Percentiles rank a stretch among this genome's conserved stretches.
Evolutionary conservation across 2,113 vertebrate species (phyloP).

Genomic region (Calyptommatus sinebrachiatus): DNA sequence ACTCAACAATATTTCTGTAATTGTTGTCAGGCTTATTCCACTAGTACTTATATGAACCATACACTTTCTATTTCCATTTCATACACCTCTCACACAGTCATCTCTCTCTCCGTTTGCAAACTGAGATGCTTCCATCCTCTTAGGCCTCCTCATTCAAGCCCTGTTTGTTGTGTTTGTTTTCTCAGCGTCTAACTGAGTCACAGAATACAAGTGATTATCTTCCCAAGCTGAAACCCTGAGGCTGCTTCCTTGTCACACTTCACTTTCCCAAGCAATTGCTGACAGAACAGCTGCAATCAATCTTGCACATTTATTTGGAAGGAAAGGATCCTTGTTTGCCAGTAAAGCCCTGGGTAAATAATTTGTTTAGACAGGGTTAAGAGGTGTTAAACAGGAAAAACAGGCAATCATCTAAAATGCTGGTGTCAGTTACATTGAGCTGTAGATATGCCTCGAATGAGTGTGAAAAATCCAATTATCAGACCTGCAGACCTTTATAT

Average conservation of each 20-base stretch:
- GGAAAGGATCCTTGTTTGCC: slow-evolving; percentile 49
- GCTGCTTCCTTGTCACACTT: slow-evolving; percentile 23
- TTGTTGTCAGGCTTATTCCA: too few species aligned
- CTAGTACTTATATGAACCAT: too few species aligned
- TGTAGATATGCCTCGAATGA: accelerated
- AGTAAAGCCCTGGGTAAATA: slow-evolving; percentile 52
- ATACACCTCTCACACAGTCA: too few species aligned
- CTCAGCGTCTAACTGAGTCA: not conserved
- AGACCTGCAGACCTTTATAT: not conserved
- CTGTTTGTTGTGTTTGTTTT: not conserved
- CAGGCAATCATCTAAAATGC: slow-evolving; percentile 17
- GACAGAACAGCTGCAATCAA: slow-evolving; percentile 32
- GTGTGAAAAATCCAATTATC: not conserved
- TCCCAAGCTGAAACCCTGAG: slow-evolving; percentile 9
- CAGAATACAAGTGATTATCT: not conserved
- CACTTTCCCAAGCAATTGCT: slow-evolving; percentile 37
- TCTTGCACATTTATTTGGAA: slow-evolving; percentile 32
- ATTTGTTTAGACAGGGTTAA: slow-evolving; percentile 49
- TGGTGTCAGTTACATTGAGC: slow-evolving; percentile 9
- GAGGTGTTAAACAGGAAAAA: slow-evolving; percentile 50
- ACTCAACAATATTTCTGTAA: too few species aligned
- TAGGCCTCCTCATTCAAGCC: not conserved
- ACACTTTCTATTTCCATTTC: too few species aligned
- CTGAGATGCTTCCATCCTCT: not conserved
- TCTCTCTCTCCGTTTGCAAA: not conserved